phyloP scores from a whole-genome alignment of 2,113 vertebrate genomes.

The Coregonus clupeaformis region DNA sequence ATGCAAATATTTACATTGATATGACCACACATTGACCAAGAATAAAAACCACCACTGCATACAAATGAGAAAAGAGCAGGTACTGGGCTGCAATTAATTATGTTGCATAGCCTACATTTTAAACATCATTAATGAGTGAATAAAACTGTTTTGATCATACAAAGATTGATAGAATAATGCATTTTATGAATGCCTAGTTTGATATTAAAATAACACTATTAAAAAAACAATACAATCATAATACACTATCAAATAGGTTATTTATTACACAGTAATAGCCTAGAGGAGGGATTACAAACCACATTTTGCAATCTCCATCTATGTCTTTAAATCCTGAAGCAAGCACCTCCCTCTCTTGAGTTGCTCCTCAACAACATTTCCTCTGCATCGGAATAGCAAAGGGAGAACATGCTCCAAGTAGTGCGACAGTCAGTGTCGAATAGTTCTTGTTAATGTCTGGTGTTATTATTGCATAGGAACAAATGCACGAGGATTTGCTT shows the following conservation, averaged over 20 bases:
- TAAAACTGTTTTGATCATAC: no score
- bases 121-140: no score
- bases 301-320: slow-evolving; percentile 19
- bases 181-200: neutral
- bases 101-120: no score
- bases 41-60: no score
- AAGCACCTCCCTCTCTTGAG: slow-evolving; percentile 61
- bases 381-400: slow-evolving; percentile 62
- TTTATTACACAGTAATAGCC: neutral
- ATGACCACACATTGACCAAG: neutral
- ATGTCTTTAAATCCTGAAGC: slow-evolving; percentile 64
- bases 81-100: no score
- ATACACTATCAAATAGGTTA: neutral
- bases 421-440: slow-evolving; percentile 19
- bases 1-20: neutral
- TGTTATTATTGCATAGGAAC: neutral
- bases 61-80: no score
- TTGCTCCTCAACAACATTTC: slow-evolving; percentile 56
- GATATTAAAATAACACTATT: no score
- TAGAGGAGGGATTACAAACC: neutral
- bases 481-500: neutral
- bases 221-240: neutral
- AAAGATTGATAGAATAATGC: neutral
- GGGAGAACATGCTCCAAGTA: slow-evolving; percentile 33
- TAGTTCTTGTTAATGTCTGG: slow-evolving; percentile 26